These are phyloP conservation scores for Ormyrus thymus DNA, from an alignment of 2,888 invertebrate species.

Conservation along the genomic window DNA sequence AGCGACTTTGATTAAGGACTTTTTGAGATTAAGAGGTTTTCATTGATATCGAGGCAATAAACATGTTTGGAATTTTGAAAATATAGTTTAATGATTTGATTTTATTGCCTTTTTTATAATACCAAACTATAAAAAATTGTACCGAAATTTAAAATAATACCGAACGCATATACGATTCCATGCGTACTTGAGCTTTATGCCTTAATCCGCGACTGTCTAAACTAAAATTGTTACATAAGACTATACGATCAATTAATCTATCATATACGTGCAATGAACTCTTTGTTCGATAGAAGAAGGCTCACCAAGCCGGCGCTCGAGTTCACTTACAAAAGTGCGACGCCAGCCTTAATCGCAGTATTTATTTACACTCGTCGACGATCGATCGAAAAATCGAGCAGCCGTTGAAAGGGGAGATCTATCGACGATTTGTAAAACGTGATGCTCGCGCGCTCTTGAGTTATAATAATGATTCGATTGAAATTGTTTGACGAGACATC, in stretches of 20 bases:
- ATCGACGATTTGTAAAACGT: constrained; percentile 9
- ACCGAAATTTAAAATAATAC: too few species aligned
- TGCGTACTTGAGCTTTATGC: too few species aligned
- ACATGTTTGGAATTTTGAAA: too few species aligned
- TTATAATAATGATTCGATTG: background rate
- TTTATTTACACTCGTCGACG: constrained; percentile 13
- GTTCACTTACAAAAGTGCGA: background rate
- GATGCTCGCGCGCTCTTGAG: background rate
- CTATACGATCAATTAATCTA: too few species aligned
- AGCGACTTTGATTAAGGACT: too few species aligned
- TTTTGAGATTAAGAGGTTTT: too few species aligned
- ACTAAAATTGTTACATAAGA: too few species aligned
- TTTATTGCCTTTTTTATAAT: too few species aligned
- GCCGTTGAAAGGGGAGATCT: background rate
- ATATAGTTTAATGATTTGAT: too few species aligned
- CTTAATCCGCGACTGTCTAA: too few species aligned
- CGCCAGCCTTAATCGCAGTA: background rate
- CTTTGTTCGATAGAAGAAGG: constrained; percentile 5
- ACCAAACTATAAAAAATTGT: background rate
- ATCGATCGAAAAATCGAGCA: constrained; percentile 22
- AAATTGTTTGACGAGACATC: constrained; percentile 19
- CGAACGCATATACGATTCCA: background rate
- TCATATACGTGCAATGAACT: constrained; percentile 9
- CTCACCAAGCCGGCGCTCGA: constrained; percentile 2
- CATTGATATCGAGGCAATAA: too few species aligned